phyloP scores from a whole-genome alignment of 2,797 vertebrate genomes.

The Oreochromis mossambicus region DNA sequence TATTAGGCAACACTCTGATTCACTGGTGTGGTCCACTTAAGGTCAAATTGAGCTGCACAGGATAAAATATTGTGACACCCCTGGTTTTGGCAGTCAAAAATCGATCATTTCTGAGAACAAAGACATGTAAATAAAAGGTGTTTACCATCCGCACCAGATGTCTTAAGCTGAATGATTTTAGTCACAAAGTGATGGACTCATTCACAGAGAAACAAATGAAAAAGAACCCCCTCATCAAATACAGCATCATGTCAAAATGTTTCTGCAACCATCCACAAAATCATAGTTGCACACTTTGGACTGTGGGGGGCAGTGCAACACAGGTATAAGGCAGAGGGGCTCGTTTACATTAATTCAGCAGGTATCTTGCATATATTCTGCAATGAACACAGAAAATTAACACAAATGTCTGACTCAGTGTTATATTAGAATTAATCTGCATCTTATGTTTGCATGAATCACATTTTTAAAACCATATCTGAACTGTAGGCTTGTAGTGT shows the following conservation, averaged over 20 bases:
- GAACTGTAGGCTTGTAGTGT: not conserved
- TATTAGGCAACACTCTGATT: not conserved
- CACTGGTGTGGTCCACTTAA: not conserved
- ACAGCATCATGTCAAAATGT: not conserved
- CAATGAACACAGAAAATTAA: not conserved
- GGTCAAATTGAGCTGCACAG: not conserved
- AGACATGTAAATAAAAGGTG: not conserved
- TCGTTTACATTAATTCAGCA: not conserved
- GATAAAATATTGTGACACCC: not conserved
- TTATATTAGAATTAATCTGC: not conserved
- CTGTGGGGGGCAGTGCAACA: conserved; percentile 63
- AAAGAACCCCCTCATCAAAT: not conserved
- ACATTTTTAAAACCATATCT: not conserved
- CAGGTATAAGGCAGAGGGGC: not conserved
- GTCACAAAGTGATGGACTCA: not conserved
- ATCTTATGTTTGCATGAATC: not conserved
- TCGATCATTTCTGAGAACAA: not conserved
- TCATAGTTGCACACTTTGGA: not conserved
- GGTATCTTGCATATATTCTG: not conserved
- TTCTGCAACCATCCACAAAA: not conserved
- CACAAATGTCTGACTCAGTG: not conserved
- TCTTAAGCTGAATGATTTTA: not conserved
- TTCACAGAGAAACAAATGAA: not conserved
- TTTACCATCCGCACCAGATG: not conserved
- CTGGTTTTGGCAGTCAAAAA: not conserved